Conservation (phyloP, 2,888 invertebrate genomes). For the Euspilapteryx auroguttella region DNA sequence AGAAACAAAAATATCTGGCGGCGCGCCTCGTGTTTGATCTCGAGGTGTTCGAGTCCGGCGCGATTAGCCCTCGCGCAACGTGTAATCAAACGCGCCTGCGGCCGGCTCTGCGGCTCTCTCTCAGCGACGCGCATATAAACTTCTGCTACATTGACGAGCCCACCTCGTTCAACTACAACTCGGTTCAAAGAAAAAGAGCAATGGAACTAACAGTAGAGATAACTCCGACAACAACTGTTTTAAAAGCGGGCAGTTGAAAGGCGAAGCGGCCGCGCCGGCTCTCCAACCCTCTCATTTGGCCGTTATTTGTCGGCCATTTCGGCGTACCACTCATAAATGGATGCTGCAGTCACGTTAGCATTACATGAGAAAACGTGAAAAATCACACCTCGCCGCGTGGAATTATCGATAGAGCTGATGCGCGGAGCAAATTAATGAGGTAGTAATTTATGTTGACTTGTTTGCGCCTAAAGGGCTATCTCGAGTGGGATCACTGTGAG, state of each 20-base stretch:
- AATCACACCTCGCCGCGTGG: conserved; percentile 52
- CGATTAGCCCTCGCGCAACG: conserved; percentile 60
- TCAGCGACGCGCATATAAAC: conserved; percentile 10
- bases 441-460: background rate
- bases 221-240: conserved; percentile 7
- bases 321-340: conserved; percentile 59
- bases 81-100: conserved; percentile 59
- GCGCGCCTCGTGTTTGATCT: conserved; percentile 62
- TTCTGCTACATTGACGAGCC: too few species aligned
- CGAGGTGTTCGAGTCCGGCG: conserved; percentile 61
- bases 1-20: conserved; percentile 63
- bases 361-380: conserved; percentile 53
- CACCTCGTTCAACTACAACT: conserved; percentile 16
- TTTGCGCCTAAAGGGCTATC: background rate
- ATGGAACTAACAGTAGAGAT: conserved; percentile 10
- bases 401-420: conserved; percentile 22
- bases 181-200: background rate
- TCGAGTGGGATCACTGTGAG: too few species aligned
- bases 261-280: conserved; percentile 40
- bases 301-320: conserved; percentile 61
- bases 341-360: conserved; percentile 52
- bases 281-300: conserved; percentile 59
- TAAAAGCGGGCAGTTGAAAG: conserved; percentile 31
- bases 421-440: background rate
- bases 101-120: conserved; percentile 22